phyloP scores from a whole-genome alignment of 30 jellyfish, hydroid and myxozoan species.

The Aurelia sp. region DNA sequence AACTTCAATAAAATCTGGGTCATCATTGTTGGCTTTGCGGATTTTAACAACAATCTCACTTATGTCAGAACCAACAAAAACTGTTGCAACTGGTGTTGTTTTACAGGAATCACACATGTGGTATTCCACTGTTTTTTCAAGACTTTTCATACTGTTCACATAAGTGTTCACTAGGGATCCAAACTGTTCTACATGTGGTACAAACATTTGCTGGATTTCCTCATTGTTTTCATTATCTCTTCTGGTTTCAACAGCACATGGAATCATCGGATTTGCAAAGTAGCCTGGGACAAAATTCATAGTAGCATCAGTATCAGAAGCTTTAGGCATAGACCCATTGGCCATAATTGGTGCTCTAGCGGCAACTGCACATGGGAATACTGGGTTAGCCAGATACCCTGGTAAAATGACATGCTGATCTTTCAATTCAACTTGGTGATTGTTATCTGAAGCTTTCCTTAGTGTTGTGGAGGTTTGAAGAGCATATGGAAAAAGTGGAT shows the following conservation, averaged over 20 bases:
- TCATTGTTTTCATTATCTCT: slow-evolving; percentile 8
- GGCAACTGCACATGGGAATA: slow-evolving; percentile 72
- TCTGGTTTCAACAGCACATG: slow-evolving; percentile 17
- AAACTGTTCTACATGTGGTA: slow-evolving; percentile 69
- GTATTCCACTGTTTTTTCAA: slow-evolving; percentile 44
- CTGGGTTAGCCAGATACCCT: slow-evolving; percentile 77
- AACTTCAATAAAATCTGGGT: slow-evolving; percentile 84
- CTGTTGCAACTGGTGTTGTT: slow-evolving; percentile 69
- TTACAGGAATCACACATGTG: slow-evolving; percentile 59
- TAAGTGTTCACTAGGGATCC: slow-evolving; percentile 62
- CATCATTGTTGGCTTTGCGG: slow-evolving; percentile 52
- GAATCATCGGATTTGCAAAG: slow-evolving; percentile 9
- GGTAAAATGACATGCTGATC: slow-evolving; percentile 34
- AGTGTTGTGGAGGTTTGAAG: background rate
- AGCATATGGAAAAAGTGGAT: slow-evolving; percentile 20
- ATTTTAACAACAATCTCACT: slow-evolving; percentile 83
- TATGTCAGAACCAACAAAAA: slow-evolving; percentile 36
- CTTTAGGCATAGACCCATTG: background rate
- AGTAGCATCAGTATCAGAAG: slow-evolving; percentile 40
- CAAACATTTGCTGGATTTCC: slow-evolving; percentile 54
- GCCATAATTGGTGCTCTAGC: slow-evolving; percentile 27
- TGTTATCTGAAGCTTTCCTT: background rate
- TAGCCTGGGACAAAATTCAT: slow-evolving; percentile 71
- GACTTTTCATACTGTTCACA: slow-evolving; percentile 40
- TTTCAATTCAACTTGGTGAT: background rate